phyloP scores from a whole-genome alignment of 1,140 invertebrate genomes.

The Cyphomyrmex costatus region DNA sequence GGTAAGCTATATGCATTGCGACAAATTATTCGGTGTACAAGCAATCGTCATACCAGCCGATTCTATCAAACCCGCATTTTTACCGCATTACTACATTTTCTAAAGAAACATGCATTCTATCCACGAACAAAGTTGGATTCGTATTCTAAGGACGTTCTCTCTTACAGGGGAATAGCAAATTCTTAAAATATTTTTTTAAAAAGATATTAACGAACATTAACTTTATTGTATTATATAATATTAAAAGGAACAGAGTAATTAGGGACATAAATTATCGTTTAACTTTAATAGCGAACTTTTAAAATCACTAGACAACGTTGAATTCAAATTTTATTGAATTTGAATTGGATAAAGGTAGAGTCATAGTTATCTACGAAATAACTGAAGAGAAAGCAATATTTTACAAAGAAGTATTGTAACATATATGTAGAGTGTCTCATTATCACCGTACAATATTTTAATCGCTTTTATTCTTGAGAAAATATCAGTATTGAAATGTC shows the following conservation, averaged over 20 bases:
- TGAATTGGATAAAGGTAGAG: neutral
- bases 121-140: slow-evolving; percentile 6
- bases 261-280: slow-evolving; percentile 4
- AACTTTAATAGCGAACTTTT: neutral
- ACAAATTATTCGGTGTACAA: neutral
- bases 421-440: neutral
- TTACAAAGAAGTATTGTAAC: neutral
- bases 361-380: neutral
- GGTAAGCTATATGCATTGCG: slow-evolving; percentile 10
- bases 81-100: neutral
- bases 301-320: neutral
- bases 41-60: neutral
- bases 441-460: neutral
- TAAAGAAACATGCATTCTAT: neutral
- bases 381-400: slow-evolving; percentile 25
- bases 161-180: neutral
- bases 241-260: neutral
- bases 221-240: neutral
- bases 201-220: neutral
- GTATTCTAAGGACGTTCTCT: neutral
- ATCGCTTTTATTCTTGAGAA: neutral
- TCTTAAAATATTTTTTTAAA: neutral
- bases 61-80: slow-evolving; percentile 17
- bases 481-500: slow-evolving; percentile 31
- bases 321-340: slow-evolving; percentile 16